Conservation (phyloP, 1,140 invertebrate genomes). For the Campoletis sonorensis region DNA sequence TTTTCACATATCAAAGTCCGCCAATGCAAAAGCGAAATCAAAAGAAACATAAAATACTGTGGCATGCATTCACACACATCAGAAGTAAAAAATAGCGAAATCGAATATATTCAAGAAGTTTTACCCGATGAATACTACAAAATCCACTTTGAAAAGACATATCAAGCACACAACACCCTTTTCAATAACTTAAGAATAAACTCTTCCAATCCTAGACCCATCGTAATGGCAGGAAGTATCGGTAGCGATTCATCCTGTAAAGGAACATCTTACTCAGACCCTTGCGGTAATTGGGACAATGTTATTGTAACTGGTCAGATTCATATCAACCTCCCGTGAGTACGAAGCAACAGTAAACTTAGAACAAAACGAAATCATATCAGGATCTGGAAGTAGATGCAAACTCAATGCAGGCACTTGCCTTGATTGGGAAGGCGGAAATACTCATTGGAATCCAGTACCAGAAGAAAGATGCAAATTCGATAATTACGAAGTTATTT, state of each 20-base stretch:
- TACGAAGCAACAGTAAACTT: constrained; percentile 21
- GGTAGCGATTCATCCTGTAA: background rate
- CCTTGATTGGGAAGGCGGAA: constrained; percentile 44
- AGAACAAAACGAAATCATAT: constrained; percentile 32
- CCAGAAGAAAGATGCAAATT: constrained; percentile 46
- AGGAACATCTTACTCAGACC: constrained; percentile 35
- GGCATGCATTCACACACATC: constrained; percentile 53
- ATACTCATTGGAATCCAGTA: constrained; percentile 45
- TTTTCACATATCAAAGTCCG: background rate
- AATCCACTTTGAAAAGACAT: background rate
- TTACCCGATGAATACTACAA: background rate
- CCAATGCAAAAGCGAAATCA: constrained; percentile 38
- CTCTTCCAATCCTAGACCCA: background rate
- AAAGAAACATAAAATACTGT: constrained; percentile 40
- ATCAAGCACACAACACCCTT: background rate
- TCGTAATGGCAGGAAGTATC: constrained; percentile 12
- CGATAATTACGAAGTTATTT: constrained; percentile 45
- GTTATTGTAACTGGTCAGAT: constrained; percentile 45
- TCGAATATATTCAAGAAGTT: background rate
- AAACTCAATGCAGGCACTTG: constrained; percentile 44
- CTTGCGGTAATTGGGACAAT: constrained; percentile 41
- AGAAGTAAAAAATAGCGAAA: background rate
- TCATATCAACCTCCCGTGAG: constrained; percentile 10
- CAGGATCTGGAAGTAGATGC: constrained; percentile 31
- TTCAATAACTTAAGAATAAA: constrained; percentile 13